Evolutionary conservation across 2,888 invertebrate species (phyloP).

Genomic region (Morpho deidamia): DNA sequence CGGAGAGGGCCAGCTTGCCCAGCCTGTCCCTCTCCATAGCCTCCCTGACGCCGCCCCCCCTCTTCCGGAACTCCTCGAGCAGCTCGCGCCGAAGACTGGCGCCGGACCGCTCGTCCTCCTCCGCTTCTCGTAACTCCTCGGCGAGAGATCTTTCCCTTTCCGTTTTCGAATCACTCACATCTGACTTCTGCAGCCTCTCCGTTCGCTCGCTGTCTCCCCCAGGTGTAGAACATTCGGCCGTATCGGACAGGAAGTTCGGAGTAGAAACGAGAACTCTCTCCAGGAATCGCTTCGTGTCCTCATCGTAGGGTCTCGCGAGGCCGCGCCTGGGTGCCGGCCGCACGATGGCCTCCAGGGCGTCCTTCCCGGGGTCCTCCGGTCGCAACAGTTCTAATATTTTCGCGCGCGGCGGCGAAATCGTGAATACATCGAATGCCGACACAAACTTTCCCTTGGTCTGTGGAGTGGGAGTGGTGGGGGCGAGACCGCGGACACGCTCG

Average conservation of each 20-base stretch:
- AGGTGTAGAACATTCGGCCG: constrained; percentile 31
- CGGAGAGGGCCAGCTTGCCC: constrained; percentile 61
- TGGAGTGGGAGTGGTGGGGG: constrained; percentile 54
- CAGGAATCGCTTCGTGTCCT: constrained; percentile 61
- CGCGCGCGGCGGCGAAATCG: constrained; percentile 55
- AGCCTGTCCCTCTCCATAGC: constrained; percentile 61
- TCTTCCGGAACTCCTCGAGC: constrained; percentile 41
- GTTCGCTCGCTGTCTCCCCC: too few species aligned
- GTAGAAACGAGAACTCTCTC: constrained; percentile 53
- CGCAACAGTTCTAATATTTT: constrained; percentile 60
- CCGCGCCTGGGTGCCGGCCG: constrained; percentile 59
- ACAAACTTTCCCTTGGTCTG: constrained; percentile 56
- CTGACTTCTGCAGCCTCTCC: constrained; percentile 7
- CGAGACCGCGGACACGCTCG: constrained; percentile 58
- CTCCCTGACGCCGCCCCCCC: constrained; percentile 43
- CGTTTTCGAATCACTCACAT: constrained; percentile 25
- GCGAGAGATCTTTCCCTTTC: constrained; percentile 54
- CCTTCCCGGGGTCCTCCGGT: constrained; percentile 59
- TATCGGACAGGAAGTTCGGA: constrained; percentile 15
- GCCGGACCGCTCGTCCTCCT: constrained; percentile 45
- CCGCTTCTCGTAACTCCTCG: constrained; percentile 64
- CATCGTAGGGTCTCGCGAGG: constrained; percentile 55
- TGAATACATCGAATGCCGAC: constrained; percentile 52
- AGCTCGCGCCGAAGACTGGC: constrained; percentile 37
- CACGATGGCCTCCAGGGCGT: constrained; percentile 64